Percentiles rank a stretch among this genome's conserved stretches.
Evolutionary conservation across 2,888 invertebrate genomes (phyloP).

Genomic region (Dendrolimus houi): DNA sequence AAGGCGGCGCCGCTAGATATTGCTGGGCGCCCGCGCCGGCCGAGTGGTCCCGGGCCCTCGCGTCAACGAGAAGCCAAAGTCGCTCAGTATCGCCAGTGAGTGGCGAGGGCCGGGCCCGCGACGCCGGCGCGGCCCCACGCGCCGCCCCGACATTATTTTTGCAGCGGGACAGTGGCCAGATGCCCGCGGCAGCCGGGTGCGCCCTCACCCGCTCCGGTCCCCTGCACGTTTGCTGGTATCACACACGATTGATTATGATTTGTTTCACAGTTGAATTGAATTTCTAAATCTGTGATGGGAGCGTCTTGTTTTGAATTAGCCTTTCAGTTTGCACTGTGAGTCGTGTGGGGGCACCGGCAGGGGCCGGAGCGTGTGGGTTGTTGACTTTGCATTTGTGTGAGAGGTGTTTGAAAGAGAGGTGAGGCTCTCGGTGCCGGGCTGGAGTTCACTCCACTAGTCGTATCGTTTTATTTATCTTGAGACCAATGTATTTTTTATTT

Average conservation of each 20-base stretch:
- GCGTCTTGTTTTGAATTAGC: conserved; percentile 5
- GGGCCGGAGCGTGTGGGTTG: conserved; percentile 12
- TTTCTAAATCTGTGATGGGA: not conserved
- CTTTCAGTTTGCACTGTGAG: not conserved
- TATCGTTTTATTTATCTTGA: conserved; percentile 66
- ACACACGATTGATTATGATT: not conserved
- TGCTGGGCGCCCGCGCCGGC: conserved; percentile 11
- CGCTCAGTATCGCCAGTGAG: no score
- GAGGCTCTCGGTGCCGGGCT: conserved; percentile 36
- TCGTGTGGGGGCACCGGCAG: conserved; percentile 5
- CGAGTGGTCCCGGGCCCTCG: conserved; percentile 15
- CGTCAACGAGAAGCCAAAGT: conserved; percentile 1
- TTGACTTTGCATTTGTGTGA: conserved; percentile 50
- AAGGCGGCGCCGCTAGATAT: conserved; percentile 4
- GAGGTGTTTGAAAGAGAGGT: conserved; percentile 34
- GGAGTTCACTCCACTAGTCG: conserved; percentile 47
- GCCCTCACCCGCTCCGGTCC: not conserved
- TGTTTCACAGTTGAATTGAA: not conserved
- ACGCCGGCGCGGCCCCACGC: conserved; percentile 15
- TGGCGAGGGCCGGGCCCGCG: conserved; percentile 13
- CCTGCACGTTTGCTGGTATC: not conserved
- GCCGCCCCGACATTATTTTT: not conserved
- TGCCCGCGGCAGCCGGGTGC: not conserved
- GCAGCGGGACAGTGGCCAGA: not conserved
- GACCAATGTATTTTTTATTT: conserved; percentile 68